Base-by-base conservation (phyloP, 2,888 invertebrate genomes). In the Tiliacea aurago region DNA sequence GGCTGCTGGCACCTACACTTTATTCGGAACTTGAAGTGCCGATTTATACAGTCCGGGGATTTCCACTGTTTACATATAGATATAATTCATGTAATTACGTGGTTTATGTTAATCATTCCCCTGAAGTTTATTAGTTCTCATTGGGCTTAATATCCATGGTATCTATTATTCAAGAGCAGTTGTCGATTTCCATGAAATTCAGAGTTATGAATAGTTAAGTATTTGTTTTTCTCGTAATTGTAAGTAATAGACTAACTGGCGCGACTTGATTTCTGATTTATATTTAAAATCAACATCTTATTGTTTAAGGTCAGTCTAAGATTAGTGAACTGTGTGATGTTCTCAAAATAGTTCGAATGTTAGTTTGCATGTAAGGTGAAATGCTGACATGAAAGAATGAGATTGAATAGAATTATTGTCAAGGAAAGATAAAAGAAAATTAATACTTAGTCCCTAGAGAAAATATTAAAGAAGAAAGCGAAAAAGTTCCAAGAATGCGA, bases 161-260 rank as follows among this genome's bases (percentile, higher is more conserved):
- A 66, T 76, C 55, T 59, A 47, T 76, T 63, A 67, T 68, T 78
- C 49, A 78, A 65, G 59, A 61, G 41, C 13, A 45, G 37, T 28
- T 71, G 23, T 53, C 28, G 11, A 55, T 70, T 70, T 49, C n/a
- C 20, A 62, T 45, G 37, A 68, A 55, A 15, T 80, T 9, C 41
- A 62, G 37, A 51, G 49, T 55, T 68, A 45, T 56, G 45, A 33
- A 33, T 47, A 62, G 37, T 68, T n/a, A 74, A 61, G 64, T 51
- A 62, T 55, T 65, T 45, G 15, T 47, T 64, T 61, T 53, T 28
- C 11, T n/a, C 9, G n/a, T 73, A 15, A 55, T 62, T 33, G 7
- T 62, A 41, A 51, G 51, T 55, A n/a, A 28, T 10, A 58, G 49
- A 63, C 53, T 49, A 20, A 53, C 3, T 67, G 66, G n/a, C 62